A percentile compares a stretch with the other conserved stretches of the same genome.
phyloP scores from a whole-genome alignment of 2,113 vertebrate genomes.

The Cariama cristata region DNA sequence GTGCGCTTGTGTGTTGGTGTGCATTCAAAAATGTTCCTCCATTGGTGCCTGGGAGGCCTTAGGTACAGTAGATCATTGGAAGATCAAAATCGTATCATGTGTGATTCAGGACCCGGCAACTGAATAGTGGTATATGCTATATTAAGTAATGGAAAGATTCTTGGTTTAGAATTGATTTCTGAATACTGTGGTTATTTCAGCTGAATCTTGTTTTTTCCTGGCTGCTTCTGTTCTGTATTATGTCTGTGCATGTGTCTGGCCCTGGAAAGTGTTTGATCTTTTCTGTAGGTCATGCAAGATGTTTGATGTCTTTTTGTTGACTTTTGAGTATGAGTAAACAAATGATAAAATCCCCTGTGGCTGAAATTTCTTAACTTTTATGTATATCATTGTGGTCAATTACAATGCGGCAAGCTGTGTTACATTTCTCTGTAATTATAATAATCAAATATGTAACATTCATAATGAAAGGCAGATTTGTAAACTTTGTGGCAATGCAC shows the following conservation, averaged over 20 bases:
- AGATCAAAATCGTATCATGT: accelerated
- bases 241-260: constrained; percentile 49
- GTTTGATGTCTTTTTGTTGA: constrained; percentile 48
- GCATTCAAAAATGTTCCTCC: background rate
- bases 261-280: constrained; percentile 51
- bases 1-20: accelerated
- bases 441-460: constrained; percentile 34
- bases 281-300: constrained; percentile 51
- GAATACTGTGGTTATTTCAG: constrained; percentile 7
- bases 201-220: constrained; percentile 10
- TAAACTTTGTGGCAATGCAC: background rate
- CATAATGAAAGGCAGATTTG: constrained; percentile 49
- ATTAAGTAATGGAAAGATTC: background rate
- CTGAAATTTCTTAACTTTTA: constrained; percentile 35
- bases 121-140: background rate
- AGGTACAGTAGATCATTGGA: background rate
- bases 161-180: background rate
- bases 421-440: constrained; percentile 35
- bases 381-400: constrained; percentile 46
- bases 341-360: constrained; percentile 35
- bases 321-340: constrained; percentile 41
- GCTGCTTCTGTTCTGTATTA: constrained; percentile 50
- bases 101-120: background rate
- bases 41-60: background rate
- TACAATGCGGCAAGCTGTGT: background rate